A percentile compares a stretch with the other conserved stretches of the same genome.
phyloP scores from a whole-genome alignment of 2,888 invertebrate genomes.

The Hermodice carunculata region DNA sequence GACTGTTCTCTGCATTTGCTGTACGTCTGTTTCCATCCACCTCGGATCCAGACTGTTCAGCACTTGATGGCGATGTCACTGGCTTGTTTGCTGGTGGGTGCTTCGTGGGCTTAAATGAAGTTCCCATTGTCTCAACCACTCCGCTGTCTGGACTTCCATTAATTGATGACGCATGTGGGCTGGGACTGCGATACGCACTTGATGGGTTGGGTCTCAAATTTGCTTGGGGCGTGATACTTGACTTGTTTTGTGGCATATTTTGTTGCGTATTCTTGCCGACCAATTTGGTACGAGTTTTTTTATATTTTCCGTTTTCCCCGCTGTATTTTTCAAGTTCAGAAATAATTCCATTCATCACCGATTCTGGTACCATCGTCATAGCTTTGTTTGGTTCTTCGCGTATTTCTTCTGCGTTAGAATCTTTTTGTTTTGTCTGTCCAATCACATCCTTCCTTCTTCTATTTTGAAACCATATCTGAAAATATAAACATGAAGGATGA shows the following conservation, averaged over 20 bases:
- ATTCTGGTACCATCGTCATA: conserved; percentile 48
- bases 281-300: too few species aligned
- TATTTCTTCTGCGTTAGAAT: not conserved
- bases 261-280: too few species aligned
- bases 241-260: not conserved
- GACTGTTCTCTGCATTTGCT: too few species aligned
- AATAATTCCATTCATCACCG: conserved; percentile 58
- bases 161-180: too few species aligned
- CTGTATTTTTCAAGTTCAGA: conserved; percentile 54
- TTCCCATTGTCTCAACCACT: too few species aligned
- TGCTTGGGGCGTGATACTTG: not conserved
- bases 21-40: too few species aligned
- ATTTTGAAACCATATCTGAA: conserved; percentile 68
- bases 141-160: too few species aligned
- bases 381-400: conserved; percentile 18
- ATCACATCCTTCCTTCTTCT: conserved; percentile 64
- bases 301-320: too few species aligned
- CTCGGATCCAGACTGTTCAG: not conserved
- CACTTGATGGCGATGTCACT: too few species aligned
- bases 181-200: not conserved
- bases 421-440: conserved; percentile 19
- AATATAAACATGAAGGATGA: too few species aligned
- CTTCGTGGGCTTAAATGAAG: too few species aligned
- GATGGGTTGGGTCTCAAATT: not conserved
- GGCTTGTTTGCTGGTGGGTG: too few species aligned